These are phyloP conservation scores for Yasuhikotakia modesta DNA, from an alignment of 2,797 vertebrate genomes.

Conservation along the genomic window DNA sequence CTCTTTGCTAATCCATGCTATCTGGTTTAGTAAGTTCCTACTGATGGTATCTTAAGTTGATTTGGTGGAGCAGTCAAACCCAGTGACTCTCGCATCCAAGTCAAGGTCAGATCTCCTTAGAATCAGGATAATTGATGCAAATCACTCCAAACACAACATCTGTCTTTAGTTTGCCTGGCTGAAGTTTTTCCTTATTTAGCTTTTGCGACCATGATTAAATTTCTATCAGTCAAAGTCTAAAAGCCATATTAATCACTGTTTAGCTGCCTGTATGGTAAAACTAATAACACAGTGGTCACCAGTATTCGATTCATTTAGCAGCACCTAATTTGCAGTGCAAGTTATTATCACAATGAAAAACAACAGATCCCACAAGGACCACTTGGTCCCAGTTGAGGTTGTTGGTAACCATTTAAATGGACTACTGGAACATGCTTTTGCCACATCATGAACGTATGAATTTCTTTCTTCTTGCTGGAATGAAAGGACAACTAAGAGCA, in stretches of 20 bases:
- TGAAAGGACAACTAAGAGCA: conserved; percentile 11
- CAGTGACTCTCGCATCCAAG: not conserved
- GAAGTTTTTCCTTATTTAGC: not conserved
- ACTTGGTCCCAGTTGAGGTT: conserved; percentile 9
- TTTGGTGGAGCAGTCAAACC: not conserved
- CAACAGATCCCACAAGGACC: conserved; percentile 23
- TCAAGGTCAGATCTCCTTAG: not conserved
- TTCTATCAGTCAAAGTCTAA: not conserved
- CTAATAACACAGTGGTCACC: not conserved
- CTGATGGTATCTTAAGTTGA: conserved; percentile 42
- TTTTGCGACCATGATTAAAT: not conserved
- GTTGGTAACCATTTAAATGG: not conserved
- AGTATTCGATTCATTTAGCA: not conserved
- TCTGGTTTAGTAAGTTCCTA: conserved; percentile 36
- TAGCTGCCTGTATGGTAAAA: not conserved
- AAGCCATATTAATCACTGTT: not conserved
- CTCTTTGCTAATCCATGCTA: not conserved
- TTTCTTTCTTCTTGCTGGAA: no score
- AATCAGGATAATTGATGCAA: not conserved
- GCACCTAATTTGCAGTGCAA: not conserved
- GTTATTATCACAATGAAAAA: conserved; percentile 19
- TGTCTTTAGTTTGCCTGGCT: not conserved
- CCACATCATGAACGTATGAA: not conserved
- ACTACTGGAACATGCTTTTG: not conserved
- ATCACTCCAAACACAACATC: not conserved